These are phyloP conservation scores for Papilio demoleus DNA, from an alignment of 2,888 invertebrate species.

Conservation along the genomic window DNA sequence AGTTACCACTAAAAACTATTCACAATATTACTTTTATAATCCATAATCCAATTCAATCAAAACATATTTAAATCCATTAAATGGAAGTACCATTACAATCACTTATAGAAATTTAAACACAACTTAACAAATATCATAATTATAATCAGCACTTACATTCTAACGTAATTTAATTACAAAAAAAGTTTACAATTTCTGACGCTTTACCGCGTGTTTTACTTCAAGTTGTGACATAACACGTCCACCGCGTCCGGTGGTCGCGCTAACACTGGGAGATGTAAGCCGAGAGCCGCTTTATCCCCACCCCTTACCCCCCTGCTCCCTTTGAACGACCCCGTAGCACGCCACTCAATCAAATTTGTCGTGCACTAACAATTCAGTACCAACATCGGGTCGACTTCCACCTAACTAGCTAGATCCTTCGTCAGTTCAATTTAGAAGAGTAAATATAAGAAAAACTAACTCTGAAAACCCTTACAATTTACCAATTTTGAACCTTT, in stretches of 20 bases:
- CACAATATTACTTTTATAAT: slow-evolving; percentile 28
- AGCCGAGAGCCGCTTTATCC: slow-evolving; percentile 9
- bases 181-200: slow-evolving; percentile 23
- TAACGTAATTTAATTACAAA: background rate
- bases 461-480: background rate
- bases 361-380: slow-evolving; percentile 37
- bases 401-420: slow-evolving; percentile 27
- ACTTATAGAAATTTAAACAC: background rate
- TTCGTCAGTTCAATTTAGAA: slow-evolving; percentile 11
- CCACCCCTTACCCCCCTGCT: slow-evolving; percentile 20
- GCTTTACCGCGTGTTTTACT: slow-evolving; percentile 5
- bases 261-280: slow-evolving; percentile 26
- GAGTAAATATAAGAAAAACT: background rate
- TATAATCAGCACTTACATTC: slow-evolving; percentile 9
- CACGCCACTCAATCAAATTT: slow-evolving; percentile 39
- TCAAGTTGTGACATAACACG: background rate
- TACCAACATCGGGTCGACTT: slow-evolving; percentile 26
- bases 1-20: slow-evolving; percentile 28
- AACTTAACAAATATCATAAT: background rate
- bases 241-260: slow-evolving; percentile 30
- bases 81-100: background rate
- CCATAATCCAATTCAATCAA: slow-evolving; percentile 16
- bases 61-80: background rate
- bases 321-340: slow-evolving; percentile 34
- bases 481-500: too few species aligned